Evolutionary conservation across 2,113 vertebrate species (phyloP).

Genomic region (Numenius arquata): DNA sequence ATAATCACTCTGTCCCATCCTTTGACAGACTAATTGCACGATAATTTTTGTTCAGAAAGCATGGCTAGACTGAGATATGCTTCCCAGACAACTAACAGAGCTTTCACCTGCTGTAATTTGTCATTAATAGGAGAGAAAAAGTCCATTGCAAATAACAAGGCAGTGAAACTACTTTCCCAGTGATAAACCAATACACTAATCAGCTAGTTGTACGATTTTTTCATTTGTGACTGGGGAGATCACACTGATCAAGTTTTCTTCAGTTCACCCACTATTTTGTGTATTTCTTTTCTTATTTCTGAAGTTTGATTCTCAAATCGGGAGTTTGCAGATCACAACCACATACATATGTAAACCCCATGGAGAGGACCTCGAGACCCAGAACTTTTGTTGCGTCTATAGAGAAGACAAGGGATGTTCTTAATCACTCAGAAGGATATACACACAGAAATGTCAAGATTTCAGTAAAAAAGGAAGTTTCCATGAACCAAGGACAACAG

Average conservation of each 20-base stretch:
- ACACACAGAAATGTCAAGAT: background rate
- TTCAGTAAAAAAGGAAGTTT: background rate
- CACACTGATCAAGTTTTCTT: background rate
- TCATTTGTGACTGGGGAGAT: background rate
- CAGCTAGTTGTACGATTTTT: background rate
- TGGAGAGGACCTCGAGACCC: background rate
- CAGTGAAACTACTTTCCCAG: background rate
- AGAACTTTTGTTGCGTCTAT: background rate
- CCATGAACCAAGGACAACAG: accelerated
- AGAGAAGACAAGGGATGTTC: background rate
- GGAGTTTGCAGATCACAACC: background rate
- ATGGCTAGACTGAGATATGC: background rate
- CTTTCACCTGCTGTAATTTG: background rate
- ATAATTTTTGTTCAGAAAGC: background rate
- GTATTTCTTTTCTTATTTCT: background rate
- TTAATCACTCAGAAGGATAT: background rate
- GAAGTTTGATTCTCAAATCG: background rate
- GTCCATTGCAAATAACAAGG: background rate
- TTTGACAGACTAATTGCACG: background rate
- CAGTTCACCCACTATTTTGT: background rate
- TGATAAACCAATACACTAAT: background rate
- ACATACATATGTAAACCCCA: background rate
- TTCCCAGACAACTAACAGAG: background rate
- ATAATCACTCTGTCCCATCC: background rate
- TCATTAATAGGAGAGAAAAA: background rate